Evolutionary conservation across 2,113 vertebrate species (phyloP).

Genomic region (Conger conger): DNA sequence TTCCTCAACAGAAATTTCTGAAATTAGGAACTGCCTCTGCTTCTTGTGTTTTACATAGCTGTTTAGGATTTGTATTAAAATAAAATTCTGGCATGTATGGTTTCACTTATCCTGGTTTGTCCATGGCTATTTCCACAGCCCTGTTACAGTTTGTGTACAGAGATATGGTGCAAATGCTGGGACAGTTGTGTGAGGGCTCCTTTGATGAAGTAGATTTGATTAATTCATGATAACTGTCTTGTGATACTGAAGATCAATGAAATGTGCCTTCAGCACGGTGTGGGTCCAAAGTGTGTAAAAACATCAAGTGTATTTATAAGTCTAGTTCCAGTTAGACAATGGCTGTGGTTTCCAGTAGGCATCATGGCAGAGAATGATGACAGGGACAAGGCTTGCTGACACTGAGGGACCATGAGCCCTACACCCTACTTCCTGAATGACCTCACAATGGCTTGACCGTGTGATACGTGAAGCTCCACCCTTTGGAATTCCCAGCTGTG

Average conservation of each 20-base stretch:
- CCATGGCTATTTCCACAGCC: background rate
- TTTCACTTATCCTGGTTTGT: too few relatives aligned
- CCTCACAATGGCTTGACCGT: constrained; percentile 61
- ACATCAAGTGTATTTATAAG: constrained; percentile 27
- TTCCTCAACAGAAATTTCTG: too few relatives aligned
- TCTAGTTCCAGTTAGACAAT: constrained; percentile 35
- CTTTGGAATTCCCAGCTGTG: constrained; percentile 42
- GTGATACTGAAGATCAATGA: background rate
- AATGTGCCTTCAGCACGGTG: background rate
- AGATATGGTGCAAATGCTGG: background rate
- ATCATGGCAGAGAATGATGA: constrained; percentile 64
- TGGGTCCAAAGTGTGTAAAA: background rate
- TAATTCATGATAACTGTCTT: background rate
- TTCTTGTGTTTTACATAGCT: too few relatives aligned
- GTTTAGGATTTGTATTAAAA: too few relatives aligned
- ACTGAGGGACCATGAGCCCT: constrained; percentile 61
- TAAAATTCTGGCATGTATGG: too few relatives aligned
- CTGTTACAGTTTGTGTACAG: background rate
- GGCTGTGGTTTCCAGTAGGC: constrained; percentile 20
- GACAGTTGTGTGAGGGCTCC: background rate
- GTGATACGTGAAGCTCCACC: constrained; percentile 42
- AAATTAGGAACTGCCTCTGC: too few relatives aligned
- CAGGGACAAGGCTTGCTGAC: constrained; percentile 52
- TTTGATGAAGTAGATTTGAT: background rate
- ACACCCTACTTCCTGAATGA: constrained; percentile 60